Evolutionary conservation across 2,797 vertebrate genomes (phyloP), one percentile per base, ranked within the genome.

Genomic region (Acomys russatus): DNA sequence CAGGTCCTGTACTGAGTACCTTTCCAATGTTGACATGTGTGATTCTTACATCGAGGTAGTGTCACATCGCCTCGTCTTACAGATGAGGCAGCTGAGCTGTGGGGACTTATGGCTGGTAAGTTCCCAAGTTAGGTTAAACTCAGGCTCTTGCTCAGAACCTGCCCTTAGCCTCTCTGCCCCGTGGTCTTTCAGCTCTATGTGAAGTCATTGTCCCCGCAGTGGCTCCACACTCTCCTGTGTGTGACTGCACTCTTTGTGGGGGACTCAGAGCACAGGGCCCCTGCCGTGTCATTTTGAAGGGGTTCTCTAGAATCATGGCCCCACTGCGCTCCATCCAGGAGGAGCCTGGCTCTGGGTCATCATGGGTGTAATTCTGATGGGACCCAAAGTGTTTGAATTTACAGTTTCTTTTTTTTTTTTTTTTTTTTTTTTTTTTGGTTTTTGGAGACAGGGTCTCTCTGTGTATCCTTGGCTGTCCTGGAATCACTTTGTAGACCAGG

Each of bases 11-110:
- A 94, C 79, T 91, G 73, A 92, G 73, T 87, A 49, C 61, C 71
- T 94, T 87, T 59, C 28, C 93, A 76, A 82, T 90, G 38, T 77
- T 61, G 68, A 68, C 56, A 94, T 35, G 80, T 80, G 15, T 84
- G 74, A 74, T 77, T 54, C 49, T 90, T 78, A 73, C 35, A 61
- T 38, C 51, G 38, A 93, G 30, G 51, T 63, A 18, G 66, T n/a
- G 68, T 84, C 94, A 33, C 73, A 85, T 86, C 85, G 9, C 8
- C 33, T 79, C 35, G 6, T 77, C 73, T 93, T 93, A 70, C 23
- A 78, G n/a, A 90, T 10, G 33, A 94, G 38, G 23, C 22, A 87
- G 25, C 18, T 68, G 61, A 74, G 79, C 51, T 35, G 68, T 30
- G 22, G 64, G 80, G 28, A 70, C 68, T 93, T 38, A 49, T 44